Percentiles rank a stretch among this genome's conserved stretches.
Evolutionary conservation across 1,140 invertebrate species (phyloP).

Genomic region (Paralvinella palmiformis): DNA sequence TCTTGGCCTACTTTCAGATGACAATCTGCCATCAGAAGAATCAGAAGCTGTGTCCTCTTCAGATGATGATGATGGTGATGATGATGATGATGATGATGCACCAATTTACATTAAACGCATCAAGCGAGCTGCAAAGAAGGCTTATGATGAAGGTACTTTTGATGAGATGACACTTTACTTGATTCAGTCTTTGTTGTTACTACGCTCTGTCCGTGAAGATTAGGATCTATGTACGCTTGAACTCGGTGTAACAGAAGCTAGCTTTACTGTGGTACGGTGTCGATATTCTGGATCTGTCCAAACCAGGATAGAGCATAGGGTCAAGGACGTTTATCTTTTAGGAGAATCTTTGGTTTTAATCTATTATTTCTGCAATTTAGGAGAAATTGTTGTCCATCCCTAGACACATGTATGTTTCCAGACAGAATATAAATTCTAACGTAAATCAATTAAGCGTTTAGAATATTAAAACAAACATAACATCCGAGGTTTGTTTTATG

Average conservation of each 20-base stretch:
- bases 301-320: too few species aligned
- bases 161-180: not conserved
- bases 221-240: not conserved
- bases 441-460: too few species aligned
- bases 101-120: not conserved
- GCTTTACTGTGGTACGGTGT: not conserved
- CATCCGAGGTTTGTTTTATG: too few species aligned
- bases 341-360: too few species aligned
- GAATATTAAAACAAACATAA: too few species aligned
- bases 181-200: not conserved
- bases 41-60: constrained; percentile 10
- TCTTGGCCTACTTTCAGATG: not conserved
- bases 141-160: not conserved
- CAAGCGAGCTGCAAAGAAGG: not conserved
- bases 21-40: not conserved
- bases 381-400: too few species aligned
- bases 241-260: not conserved
- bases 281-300: not conserved
- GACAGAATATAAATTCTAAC: too few species aligned
- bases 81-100: constrained; percentile 19
- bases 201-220: not conserved
- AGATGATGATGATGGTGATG: constrained; percentile 17
- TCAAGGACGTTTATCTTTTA: too few species aligned
- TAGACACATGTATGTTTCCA: too few species aligned
- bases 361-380: too few species aligned